Conservation (phyloP, 2,888 invertebrate species). For the Asteroscopus sphinx region DNA sequence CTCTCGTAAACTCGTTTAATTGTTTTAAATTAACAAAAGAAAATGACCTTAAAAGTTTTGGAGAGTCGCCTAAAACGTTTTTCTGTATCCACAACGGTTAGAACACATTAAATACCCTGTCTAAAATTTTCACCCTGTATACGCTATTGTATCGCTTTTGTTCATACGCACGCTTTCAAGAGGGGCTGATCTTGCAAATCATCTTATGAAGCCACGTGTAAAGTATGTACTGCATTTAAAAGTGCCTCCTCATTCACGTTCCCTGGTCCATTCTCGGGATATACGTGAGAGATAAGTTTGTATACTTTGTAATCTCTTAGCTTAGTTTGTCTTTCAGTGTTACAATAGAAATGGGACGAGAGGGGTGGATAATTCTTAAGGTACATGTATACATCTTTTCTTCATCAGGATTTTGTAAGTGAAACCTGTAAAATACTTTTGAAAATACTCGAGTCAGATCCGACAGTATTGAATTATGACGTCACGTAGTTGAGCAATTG, state of each 20-base stretch:
- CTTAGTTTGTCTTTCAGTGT: constrained; percentile 12
- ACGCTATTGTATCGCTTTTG: not conserved
- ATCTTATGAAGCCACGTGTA: constrained; percentile 23
- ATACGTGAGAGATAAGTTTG: constrained; percentile 21
- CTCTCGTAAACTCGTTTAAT: too few species aligned
- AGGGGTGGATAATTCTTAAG: not conserved
- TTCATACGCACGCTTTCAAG: constrained; percentile 5
- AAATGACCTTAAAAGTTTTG: too few species aligned
- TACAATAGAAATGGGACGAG: not conserved
- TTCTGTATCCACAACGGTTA: too few species aligned
- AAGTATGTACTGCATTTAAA: constrained; percentile 19
- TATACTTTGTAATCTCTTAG: constrained; percentile 37
- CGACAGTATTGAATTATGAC: too few species aligned
- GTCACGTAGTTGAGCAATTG: too few species aligned
- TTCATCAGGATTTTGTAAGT: too few species aligned
- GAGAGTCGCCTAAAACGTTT: too few species aligned
- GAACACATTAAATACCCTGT: too few species aligned
- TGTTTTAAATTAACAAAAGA: too few species aligned
- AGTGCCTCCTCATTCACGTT: constrained; percentile 32
- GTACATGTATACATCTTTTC: too few species aligned
- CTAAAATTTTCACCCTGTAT: not conserved
- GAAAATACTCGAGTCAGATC: too few species aligned
- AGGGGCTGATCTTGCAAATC: constrained; percentile 32
- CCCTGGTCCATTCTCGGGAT: constrained; percentile 2
- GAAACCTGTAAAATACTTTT: too few species aligned